phyloP scores from a whole-genome alignment of 1,140 invertebrate genomes.

The Bombus huntii region DNA sequence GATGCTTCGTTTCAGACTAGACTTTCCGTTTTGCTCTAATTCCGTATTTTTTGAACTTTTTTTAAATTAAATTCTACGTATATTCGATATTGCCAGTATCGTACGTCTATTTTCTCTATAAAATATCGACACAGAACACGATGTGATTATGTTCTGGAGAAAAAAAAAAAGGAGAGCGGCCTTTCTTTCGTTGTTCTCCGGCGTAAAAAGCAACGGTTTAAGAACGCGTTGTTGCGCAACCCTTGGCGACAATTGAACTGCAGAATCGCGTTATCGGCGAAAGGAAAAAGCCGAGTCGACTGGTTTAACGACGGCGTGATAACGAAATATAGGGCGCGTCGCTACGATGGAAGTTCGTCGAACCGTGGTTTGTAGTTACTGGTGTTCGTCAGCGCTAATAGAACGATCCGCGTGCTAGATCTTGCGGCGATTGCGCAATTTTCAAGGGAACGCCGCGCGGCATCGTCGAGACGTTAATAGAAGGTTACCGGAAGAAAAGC shows the following conservation, averaged over 20 bases:
- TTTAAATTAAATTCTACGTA: no score
- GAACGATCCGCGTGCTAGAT: conserved; percentile 38
- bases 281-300: neutral
- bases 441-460: conserved; percentile 30
- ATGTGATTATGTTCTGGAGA: no score
- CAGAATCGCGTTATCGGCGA: conserved; percentile 23
- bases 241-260: neutral
- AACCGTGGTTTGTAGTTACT: neutral
- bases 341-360: conserved; percentile 39
- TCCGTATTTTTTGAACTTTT: neutral
- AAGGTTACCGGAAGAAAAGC: conserved; percentile 50
- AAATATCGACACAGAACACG: no score
- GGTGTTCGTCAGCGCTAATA: conserved; percentile 24
- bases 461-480: conserved; percentile 39
- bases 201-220: neutral
- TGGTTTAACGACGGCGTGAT: conserved; percentile 35
- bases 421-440: conserved; percentile 58
- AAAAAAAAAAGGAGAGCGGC: no score
- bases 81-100: no score
- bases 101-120: no score
- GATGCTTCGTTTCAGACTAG: neutral
- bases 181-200: neutral
- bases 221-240: neutral
- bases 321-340: conserved; percentile 40
- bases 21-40: no score